Conservation (phyloP, 2,888 invertebrate species). For the Scotopteryx bipunctaria region DNA sequence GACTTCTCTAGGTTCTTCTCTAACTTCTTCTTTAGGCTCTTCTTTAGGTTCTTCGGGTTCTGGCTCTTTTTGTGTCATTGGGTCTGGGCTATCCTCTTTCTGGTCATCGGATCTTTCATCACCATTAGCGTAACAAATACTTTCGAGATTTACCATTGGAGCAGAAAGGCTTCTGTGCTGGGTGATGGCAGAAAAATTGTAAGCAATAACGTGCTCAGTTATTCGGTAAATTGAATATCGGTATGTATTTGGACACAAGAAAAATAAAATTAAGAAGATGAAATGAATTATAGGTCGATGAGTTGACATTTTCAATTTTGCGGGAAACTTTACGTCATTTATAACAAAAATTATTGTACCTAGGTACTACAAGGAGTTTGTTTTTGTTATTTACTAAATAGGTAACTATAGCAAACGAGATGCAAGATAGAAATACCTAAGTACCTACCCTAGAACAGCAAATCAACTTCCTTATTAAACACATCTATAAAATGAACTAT, state of each 20-base stretch:
- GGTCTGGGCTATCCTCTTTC: conserved; percentile 14
- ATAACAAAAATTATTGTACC: too few species aligned
- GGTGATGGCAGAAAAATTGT: conserved; percentile 4
- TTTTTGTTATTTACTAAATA: too few species aligned
- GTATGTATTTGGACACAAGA: conserved; percentile 17
- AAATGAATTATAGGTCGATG: conserved; percentile 4
- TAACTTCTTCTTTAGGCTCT: too few species aligned
- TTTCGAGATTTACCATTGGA: not conserved
- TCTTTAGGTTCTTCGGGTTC: conserved; percentile 15
- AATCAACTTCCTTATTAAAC: too few species aligned
- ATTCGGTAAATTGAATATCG: not conserved
- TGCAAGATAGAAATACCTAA: too few species aligned
- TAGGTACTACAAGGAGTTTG: not conserved
- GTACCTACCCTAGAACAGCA: too few species aligned
- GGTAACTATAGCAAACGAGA: too few species aligned
- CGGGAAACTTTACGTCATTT: not conserved
- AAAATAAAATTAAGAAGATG: conserved; percentile 12
- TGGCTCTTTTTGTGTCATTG: not conserved
- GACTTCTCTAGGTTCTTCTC: conserved; percentile 17
- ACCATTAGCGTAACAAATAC: conserved; percentile 15
- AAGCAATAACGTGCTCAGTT: not conserved
- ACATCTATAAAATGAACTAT: too few species aligned
- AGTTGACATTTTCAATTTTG: conserved; percentile 18
- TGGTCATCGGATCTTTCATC: conserved; percentile 11
- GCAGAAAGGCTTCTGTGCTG: not conserved